Conservation (phyloP, 2,113 vertebrate genomes). For the Elanoides forficatus region DNA sequence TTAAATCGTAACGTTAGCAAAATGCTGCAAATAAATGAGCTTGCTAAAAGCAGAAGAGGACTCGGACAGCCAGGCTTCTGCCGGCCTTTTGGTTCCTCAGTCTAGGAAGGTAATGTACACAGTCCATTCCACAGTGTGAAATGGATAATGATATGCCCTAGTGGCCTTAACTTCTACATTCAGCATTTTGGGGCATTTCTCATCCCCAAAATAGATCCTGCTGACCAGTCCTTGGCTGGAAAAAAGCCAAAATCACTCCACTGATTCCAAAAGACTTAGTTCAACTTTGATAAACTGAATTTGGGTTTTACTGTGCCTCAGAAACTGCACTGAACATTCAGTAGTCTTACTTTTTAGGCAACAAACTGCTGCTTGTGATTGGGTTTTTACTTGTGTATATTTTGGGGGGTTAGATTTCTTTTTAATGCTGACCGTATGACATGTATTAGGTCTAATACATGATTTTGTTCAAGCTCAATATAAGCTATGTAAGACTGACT, state of each 20-base stretch:
- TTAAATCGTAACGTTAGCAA: constrained; percentile 12
- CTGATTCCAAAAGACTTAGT: not conserved
- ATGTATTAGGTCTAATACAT: not conserved
- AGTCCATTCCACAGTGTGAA: not conserved
- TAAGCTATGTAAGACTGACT: not conserved
- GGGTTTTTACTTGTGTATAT: not conserved
- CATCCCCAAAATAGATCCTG: not conserved
- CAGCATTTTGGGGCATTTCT: constrained; percentile 13
- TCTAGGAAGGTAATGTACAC: not conserved
- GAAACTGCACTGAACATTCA: not conserved
- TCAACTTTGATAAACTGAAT: not conserved
- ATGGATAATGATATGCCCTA: not conserved
- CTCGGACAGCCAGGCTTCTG: not conserved
- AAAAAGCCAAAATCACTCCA: not conserved
- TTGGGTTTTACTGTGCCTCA: not conserved
- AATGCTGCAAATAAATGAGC: constrained; percentile 18
- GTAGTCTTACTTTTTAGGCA: not conserved
- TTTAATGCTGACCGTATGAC: not conserved
- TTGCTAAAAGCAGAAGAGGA: constrained; percentile 14
- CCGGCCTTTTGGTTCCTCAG: not conserved
- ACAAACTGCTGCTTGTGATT: not conserved
- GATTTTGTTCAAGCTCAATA: not conserved
- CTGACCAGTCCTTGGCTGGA: not conserved
- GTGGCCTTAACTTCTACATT: not conserved
- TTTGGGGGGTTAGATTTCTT: not conserved